A percentile compares a stretch with the other conserved stretches of the same genome.
phyloP scores from a whole-genome alignment of 2,888 invertebrate species.

The Melolontha melolontha region DNA sequence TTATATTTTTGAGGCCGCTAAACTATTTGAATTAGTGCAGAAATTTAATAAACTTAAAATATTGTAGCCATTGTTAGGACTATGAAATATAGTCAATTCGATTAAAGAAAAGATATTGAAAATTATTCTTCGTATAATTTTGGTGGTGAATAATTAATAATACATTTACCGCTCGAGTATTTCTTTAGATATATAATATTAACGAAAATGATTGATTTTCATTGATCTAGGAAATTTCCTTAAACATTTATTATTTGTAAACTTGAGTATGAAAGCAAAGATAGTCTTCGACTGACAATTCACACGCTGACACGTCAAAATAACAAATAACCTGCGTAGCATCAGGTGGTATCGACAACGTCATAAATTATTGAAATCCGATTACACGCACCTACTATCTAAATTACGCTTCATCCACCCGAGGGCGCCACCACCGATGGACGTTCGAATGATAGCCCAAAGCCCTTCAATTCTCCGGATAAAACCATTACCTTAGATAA shows the following conservation, averaged over 20 bases:
- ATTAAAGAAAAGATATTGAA: no score
- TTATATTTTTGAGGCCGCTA: no score
- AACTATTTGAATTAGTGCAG: no score
- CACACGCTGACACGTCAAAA: conserved; percentile 38
- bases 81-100: no score
- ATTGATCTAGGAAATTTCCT: neutral
- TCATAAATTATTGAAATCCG: conserved; percentile 39
- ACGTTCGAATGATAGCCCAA: conserved; percentile 36
- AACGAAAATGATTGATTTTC: conserved; percentile 20
- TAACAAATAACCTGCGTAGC: conserved; percentile 37
- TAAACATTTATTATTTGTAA: neutral
- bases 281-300: conserved; percentile 28
- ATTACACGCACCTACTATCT: conserved; percentile 39
- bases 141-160: no score
- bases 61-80: no score
- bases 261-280: neutral
- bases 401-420: conserved; percentile 33
- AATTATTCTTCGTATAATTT: no score
- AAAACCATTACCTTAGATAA: conserved; percentile 39
- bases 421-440: conserved; percentile 30
- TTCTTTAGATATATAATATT: no score
- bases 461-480: conserved; percentile 39
- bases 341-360: conserved; percentile 39
- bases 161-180: no score
- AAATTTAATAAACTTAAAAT: no score